Percentiles rank a stretch among this genome's conserved stretches.
These are phyloP conservation scores for Gyps fulvus DNA, from an alignment of 2,113 vertebrate species.

Conservation along the genomic window DNA sequence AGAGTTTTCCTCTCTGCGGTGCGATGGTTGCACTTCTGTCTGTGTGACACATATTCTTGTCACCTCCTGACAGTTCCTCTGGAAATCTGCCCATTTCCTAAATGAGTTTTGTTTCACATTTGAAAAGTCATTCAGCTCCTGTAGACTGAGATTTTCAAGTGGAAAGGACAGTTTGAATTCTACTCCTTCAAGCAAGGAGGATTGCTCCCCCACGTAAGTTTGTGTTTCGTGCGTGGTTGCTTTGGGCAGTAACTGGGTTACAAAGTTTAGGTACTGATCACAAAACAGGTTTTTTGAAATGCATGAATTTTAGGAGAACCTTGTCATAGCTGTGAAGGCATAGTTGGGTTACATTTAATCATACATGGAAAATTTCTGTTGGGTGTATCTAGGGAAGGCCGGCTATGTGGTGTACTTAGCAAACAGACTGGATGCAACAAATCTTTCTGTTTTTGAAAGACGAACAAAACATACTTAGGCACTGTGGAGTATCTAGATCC, in stretches of 20 bases:
- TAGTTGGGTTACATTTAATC: neutral
- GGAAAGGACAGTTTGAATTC: neutral
- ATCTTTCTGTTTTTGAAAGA: neutral
- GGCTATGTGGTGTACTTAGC: neutral
- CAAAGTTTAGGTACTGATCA: neutral
- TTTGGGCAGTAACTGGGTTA: neutral
- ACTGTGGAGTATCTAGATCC: neutral
- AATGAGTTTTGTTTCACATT: conserved; percentile 37
- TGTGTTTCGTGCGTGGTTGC: neutral
- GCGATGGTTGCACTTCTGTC: neutral
- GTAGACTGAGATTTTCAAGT: neutral
- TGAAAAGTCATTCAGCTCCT: neutral
- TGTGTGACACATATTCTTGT: neutral
- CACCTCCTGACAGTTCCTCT: neutral
- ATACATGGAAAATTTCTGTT: neutral
- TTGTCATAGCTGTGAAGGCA: neutral
- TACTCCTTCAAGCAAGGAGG: neutral
- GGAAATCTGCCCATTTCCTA: conserved; percentile 11
- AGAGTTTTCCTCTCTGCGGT: neutral
- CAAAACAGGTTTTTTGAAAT: neutral
- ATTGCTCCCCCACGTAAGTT: accelerated
- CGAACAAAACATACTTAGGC: neutral
- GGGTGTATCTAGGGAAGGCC: neutral
- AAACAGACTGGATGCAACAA: neutral
- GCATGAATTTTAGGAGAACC: neutral